Conservation (phyloP, 2,797 vertebrate species). For the Myiothlypis coronata region DNA sequence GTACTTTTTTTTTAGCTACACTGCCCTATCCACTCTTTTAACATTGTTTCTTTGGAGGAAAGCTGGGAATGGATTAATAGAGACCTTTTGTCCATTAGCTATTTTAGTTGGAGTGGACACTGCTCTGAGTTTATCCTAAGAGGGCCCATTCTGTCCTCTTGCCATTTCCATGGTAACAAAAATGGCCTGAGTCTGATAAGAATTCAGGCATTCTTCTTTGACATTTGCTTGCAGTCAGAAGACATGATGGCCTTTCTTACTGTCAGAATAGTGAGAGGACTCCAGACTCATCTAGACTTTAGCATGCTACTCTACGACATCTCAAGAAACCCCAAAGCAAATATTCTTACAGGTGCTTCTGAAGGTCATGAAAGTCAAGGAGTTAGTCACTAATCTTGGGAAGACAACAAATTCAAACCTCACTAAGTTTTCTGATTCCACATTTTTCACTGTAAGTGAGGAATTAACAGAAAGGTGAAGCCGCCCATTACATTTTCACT, state of each 20-base stretch:
- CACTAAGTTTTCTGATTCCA: background rate
- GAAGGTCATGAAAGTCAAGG: background rate
- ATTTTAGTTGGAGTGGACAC: slow-evolving; percentile 8
- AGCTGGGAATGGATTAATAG: background rate
- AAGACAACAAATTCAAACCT: background rate
- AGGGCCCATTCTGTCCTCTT: background rate
- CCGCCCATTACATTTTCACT: background rate
- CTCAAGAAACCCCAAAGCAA: background rate
- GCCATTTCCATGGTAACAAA: slow-evolving; percentile 33
- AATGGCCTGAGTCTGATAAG: background rate
- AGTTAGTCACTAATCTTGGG: background rate
- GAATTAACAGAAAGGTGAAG: background rate
- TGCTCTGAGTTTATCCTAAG: background rate
- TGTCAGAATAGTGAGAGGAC: background rate
- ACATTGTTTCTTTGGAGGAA: background rate
- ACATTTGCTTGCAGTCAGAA: background rate
- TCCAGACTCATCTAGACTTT: background rate
- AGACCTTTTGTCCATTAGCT: background rate
- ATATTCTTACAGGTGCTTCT: background rate
- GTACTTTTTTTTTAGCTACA: background rate
- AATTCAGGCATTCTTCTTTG: background rate
- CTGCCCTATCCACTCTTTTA: background rate
- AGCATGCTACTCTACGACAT: background rate
- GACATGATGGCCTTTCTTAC: background rate
- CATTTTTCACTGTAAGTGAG: background rate